These are phyloP conservation scores for Glandiceps talaboti DNA, from an alignment of 53 echinoderm and acorn worm species.

Conservation along the genomic window DNA sequence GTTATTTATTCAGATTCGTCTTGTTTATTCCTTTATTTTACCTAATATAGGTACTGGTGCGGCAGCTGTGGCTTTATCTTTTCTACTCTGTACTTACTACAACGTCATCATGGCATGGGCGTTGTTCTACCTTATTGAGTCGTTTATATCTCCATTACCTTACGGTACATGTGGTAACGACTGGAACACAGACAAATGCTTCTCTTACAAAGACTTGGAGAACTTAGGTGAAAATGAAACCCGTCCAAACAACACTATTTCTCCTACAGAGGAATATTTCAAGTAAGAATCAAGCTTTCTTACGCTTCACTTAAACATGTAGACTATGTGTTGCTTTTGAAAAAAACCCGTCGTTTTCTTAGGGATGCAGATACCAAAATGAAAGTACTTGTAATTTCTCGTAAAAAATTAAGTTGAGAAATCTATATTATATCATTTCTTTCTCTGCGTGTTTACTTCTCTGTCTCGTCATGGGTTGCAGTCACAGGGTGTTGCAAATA, in stretches of 20 bases:
- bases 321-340: no score
- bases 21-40: no score
- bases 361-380: not conserved
- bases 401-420: no score
- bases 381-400: no score
- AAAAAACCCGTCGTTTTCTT: not conserved
- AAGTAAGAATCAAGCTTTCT: no score
- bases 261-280: conserved; percentile 81
- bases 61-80: conserved; percentile 89
- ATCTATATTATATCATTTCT: not conserved
- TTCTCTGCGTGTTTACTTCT: not conserved
- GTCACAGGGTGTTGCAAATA: conserved; percentile 70
- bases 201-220: conserved; percentile 59
- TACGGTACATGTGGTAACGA: conserved; percentile 65
- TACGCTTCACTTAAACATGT: no score
- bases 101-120: conserved; percentile 99
- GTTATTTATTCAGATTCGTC: no score
- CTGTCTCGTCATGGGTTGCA: no score
- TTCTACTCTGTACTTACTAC: conserved; percentile 92
- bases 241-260: conserved; percentile 60
- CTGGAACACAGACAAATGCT: conserved; percentile 78
- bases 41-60: conserved; percentile 63
- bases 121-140: conserved; percentile 77
- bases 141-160: conserved; percentile 67
- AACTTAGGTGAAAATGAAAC: conserved; percentile 29